phyloP scores from a whole-genome alignment of 2,113 vertebrate genomes.

The Piprites chloris region DNA sequence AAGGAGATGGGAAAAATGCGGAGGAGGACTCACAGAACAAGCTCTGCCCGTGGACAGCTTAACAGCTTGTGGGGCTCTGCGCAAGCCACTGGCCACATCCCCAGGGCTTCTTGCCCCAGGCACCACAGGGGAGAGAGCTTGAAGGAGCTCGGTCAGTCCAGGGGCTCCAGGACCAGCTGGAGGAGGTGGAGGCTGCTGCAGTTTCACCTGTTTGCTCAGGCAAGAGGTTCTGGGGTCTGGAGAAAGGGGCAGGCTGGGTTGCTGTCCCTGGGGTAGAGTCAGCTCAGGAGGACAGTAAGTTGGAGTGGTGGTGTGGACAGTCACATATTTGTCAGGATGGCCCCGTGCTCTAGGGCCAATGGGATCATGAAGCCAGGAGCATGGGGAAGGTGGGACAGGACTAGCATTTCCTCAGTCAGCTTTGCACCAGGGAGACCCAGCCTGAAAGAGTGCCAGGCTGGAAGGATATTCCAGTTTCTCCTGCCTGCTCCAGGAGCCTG shows the following conservation, averaged over 20 bases:
- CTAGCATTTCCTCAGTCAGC: background rate
- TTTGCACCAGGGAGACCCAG: background rate
- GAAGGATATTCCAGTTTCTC: background rate
- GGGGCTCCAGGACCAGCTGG: background rate
- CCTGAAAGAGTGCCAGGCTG: background rate
- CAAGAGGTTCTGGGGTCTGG: background rate
- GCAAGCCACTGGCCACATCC: background rate
- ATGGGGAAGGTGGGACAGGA: background rate
- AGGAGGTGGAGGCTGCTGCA: background rate
- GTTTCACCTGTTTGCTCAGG: background rate
- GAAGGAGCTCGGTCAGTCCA: background rate
- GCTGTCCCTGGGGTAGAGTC: background rate
- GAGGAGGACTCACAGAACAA: background rate
- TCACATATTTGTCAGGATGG: fast-evolving
- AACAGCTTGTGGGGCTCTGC: background rate
- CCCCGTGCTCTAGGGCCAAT: background rate
- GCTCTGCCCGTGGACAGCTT: background rate
- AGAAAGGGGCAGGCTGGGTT: background rate
- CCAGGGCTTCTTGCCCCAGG: background rate
- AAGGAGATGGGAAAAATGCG: background rate
- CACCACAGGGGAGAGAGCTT: background rate
- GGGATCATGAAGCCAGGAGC: background rate
- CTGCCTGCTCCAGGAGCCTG: background rate
- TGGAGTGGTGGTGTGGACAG: background rate
- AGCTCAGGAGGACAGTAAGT: background rate